Base-by-base conservation (phyloP, 2,797 vertebrate genomes). In the Scyliorhinus canicula region DNA sequence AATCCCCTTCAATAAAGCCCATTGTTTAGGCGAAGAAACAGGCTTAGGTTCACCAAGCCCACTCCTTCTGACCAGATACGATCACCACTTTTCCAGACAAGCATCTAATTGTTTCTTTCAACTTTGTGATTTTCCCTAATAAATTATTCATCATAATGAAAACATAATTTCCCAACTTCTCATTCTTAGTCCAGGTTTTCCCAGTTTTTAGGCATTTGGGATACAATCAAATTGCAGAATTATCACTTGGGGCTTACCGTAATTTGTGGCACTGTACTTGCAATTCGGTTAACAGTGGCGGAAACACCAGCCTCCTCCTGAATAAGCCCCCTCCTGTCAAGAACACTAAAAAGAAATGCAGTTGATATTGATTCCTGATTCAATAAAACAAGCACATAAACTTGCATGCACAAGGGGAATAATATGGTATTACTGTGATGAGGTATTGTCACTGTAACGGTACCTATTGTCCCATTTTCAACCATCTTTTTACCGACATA, bases 251-350 rank as follows among this genome's bases (percentile, higher is more conserved):
- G 31, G 71, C 97, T 97, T 96, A 98, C 98, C 28, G 96, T 97
- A 95, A 97, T 97, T 96, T 97, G 97, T 96, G 97, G 95, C 67
- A 95, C 95, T 93, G 96, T 95, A 96, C 95, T 96, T 95, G 84
- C 96, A 95, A 95, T 96, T 96, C 95, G 95, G 95, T 93, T 95
- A 86, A 95, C 60, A 60, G 69, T 69, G 6, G 88, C 67, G 55
- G 96, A 93, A 44, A 95, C 71, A n/a, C 95, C 91, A 65, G 96
- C 90, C 95, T 79, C 79, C 26, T 97, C 97, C 90, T 95, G 95
- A 97, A 97, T 97, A 95, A 98, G 26, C 91, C 97, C 98, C 97
- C 98, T 97, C 96, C 97, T 97, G 97, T 98, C 98, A 97, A 98
- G 96, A 95, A 98, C 97, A 95, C 98, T 98, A n/a, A 74, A 94